Evolutionary conservation across 2,113 vertebrate species (phyloP).

Genomic region (Coturnix japonica): DNA sequence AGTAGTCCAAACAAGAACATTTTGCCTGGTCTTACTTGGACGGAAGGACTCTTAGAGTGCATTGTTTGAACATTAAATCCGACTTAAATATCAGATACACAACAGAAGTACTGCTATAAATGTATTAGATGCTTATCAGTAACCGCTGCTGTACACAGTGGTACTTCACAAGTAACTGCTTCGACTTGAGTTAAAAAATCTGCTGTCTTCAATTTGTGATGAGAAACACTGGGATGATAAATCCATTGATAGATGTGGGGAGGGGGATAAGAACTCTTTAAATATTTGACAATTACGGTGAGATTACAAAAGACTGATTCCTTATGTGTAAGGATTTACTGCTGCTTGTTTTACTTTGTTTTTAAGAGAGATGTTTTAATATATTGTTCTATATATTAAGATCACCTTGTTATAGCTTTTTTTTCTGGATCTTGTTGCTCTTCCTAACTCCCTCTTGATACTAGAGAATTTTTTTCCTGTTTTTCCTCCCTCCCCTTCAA

Average conservation of each 20-base stretch:
- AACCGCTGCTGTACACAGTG: not conserved
- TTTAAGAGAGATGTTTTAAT: not conserved
- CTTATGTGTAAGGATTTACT: not conserved
- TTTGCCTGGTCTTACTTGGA: not conserved
- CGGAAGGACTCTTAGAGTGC: not conserved
- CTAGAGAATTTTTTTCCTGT: not conserved
- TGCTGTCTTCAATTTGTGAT: not conserved
- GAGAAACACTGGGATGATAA: not conserved
- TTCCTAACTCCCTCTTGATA: not conserved
- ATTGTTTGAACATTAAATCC: not conserved
- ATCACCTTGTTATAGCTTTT: not conserved
- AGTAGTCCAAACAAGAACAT: not conserved
- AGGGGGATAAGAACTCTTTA: not conserved
- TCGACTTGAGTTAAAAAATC: not conserved
- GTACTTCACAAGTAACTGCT: not conserved
- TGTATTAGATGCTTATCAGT: not conserved
- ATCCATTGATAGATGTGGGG: not conserved
- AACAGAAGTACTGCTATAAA: not conserved
- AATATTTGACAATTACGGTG: not conserved
- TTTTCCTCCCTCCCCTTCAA: not conserved
- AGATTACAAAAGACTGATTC: not conserved
- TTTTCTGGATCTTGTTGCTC: not conserved
- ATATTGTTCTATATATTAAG: not conserved
- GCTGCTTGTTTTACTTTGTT: not conserved
- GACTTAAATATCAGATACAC: conserved; percentile 13